Evolutionary conservation across 2,888 invertebrate species (phyloP).

Genomic region (Rhaphigaster nebulosa): DNA sequence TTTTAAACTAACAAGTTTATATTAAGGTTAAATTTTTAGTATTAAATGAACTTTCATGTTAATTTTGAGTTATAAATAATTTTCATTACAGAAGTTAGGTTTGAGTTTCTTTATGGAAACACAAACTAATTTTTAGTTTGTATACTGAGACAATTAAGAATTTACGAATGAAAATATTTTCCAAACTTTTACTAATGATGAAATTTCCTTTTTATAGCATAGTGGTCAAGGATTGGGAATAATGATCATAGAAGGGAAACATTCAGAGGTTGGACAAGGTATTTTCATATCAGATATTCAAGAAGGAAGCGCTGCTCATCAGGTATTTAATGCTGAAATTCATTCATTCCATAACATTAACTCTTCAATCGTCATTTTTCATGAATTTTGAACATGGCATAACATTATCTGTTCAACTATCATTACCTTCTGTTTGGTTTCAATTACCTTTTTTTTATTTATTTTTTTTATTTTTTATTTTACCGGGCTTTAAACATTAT

Average conservation of each 20-base stretch:
- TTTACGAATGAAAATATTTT: not conserved
- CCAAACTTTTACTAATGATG: not conserved
- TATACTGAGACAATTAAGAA: not conserved
- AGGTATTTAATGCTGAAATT: constrained; percentile 72
- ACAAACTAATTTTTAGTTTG: not conserved
- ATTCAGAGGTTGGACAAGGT: constrained; percentile 91
- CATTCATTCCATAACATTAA: not conserved
- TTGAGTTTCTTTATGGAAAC: not conserved
- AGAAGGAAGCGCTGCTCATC: constrained; percentile 88
- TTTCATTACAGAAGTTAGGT: not conserved
- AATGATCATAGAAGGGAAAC: constrained; percentile 95
- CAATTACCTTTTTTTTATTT: constrained; percentile 57
- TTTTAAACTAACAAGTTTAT: too few species aligned
- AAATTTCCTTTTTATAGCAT: constrained; percentile 69
- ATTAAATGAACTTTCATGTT: not conserved
- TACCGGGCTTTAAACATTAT: constrained; percentile 49
- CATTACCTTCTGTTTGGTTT: constrained; percentile 54
- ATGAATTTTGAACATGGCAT: constrained; percentile 15
- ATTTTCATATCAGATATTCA: constrained; percentile 95
- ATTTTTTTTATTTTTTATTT: constrained; percentile 62
- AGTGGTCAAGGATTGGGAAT: constrained; percentile 87
- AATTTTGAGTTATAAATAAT: not conserved
- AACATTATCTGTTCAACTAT: constrained; percentile 52
- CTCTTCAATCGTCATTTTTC: constrained; percentile 33
- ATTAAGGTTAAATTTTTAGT: too few species aligned